These are phyloP conservation scores for Torymus auratus DNA, from an alignment of 2,888 invertebrate genomes.

Conservation along the genomic window DNA sequence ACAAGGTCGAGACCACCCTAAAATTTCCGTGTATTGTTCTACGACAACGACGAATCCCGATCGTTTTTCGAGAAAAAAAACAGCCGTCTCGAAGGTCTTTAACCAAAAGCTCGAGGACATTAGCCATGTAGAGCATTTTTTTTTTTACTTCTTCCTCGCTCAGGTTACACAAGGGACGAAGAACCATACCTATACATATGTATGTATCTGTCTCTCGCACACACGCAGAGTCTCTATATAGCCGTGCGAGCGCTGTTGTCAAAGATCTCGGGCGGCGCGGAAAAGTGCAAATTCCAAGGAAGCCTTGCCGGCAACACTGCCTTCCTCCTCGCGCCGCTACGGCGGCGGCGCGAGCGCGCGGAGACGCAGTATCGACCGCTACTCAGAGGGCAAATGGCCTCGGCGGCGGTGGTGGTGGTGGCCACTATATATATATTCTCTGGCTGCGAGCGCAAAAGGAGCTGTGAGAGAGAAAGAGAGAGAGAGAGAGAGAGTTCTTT, in stretches of 20 bases:
- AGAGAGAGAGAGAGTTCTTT: not conserved
- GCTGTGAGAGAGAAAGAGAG: too few relatives aligned
- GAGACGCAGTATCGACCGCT: slow-evolving; percentile 71
- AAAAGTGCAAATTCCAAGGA: slow-evolving; percentile 70
- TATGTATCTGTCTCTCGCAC: not conserved
- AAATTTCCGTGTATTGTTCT: slow-evolving; percentile 25
- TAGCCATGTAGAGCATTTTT: too few relatives aligned
- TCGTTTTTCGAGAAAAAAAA: too few relatives aligned
- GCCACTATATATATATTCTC: too few relatives aligned
- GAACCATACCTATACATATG: too few relatives aligned
- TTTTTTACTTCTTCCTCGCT: too few relatives aligned
- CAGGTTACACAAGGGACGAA: too few relatives aligned
- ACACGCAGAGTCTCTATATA: not conserved
- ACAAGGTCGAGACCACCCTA: slow-evolving; percentile 35
- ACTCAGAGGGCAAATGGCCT: slow-evolving; percentile 69
- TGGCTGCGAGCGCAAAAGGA: too few relatives aligned
- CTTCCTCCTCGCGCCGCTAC: slow-evolving; percentile 59
- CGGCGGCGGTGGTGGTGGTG: slow-evolving; percentile 60
- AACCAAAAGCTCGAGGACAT: too few relatives aligned
- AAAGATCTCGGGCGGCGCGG: slow-evolving; percentile 54
- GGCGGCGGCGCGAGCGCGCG: slow-evolving; percentile 52
- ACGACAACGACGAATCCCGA: too few relatives aligned
- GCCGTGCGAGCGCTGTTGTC: slow-evolving; percentile 53
- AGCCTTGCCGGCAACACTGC: slow-evolving; percentile 70
- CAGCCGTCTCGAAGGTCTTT: too few relatives aligned